These are phyloP conservation scores for Akabosia matsudoensis DNA, from an alignment of 1,140 invertebrate species.

Conservation along the genomic window DNA sequence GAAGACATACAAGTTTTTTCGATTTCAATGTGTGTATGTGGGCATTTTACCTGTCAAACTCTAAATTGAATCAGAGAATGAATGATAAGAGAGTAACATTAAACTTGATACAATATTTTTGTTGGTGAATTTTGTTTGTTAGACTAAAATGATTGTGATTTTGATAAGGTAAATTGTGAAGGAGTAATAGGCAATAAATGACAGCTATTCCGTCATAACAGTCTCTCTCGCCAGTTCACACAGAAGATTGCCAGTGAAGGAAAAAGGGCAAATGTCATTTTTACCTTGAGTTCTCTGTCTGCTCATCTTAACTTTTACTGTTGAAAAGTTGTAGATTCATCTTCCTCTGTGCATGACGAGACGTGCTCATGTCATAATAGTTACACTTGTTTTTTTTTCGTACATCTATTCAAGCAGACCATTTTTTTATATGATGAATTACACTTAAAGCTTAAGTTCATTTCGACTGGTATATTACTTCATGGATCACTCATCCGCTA, in stretches of 20 bases:
- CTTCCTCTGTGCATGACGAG: background rate
- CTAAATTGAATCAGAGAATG: background rate
- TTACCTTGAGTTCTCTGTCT: background rate
- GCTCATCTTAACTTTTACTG: background rate
- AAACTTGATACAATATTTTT: no score
- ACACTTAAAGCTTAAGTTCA: background rate
- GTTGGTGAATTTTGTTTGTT: no score
- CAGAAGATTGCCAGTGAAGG: background rate
- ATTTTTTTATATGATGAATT: no score
- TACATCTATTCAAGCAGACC: background rate
- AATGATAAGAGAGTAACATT: no score
- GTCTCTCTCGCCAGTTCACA: background rate
- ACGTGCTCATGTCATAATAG: constrained; percentile 13
- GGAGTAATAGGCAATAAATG: background rate
- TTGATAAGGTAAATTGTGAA: no score
- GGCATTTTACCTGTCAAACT: background rate
- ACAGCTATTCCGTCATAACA: background rate
- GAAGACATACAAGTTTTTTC: background rate
- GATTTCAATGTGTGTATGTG: background rate
- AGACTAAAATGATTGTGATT: no score
- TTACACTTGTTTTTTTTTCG: background rate
- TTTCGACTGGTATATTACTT: background rate
- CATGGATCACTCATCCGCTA: constrained; percentile 5
- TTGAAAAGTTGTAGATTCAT: background rate
- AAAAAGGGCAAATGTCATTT: background rate